Conservation (phyloP, 2,888 invertebrate genomes). For the Chalcis sispes region DNA sequence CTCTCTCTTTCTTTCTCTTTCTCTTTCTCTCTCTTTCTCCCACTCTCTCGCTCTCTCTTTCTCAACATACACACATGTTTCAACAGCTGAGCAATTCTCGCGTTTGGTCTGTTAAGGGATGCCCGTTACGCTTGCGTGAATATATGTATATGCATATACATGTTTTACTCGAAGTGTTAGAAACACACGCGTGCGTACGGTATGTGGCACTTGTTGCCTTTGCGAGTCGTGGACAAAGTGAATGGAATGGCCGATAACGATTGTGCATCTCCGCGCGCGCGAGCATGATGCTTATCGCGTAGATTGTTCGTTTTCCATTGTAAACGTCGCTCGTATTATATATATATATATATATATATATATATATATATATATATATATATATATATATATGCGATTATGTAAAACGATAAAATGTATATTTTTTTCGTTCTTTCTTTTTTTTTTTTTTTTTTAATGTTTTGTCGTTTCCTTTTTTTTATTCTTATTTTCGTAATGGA, state of each 20-base stretch:
- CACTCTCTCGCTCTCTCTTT: not conserved
- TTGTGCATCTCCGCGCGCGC: constrained; percentile 26
- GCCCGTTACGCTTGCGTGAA: not conserved
- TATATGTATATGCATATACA: not conserved
- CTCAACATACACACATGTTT: not conserved
- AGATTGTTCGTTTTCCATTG: constrained; percentile 4
- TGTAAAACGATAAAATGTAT: too few species aligned
- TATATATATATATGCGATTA: too few species aligned
- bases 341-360: not conserved
- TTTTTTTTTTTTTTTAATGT: too few species aligned
- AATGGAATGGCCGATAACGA: constrained; percentile 42
- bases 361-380: too few species aligned
- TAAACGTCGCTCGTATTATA: not conserved
- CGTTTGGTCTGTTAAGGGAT: not conserved
- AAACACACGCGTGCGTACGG: not conserved
- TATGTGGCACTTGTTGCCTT: constrained; percentile 40
- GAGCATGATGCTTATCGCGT: constrained; percentile 38
- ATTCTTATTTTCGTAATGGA: too few species aligned
- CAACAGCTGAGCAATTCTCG: constrained; percentile 3
- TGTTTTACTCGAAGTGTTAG: not conserved
- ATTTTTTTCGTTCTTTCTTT: too few species aligned
- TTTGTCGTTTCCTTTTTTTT: too few species aligned
- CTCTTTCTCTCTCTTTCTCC: not conserved
- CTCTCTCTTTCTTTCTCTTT: not conserved
- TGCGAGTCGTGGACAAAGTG: constrained; percentile 3